These are phyloP conservation scores for Megaceryle maxima DNA, from an alignment of 2,113 vertebrate species.

Conservation along the genomic window DNA sequence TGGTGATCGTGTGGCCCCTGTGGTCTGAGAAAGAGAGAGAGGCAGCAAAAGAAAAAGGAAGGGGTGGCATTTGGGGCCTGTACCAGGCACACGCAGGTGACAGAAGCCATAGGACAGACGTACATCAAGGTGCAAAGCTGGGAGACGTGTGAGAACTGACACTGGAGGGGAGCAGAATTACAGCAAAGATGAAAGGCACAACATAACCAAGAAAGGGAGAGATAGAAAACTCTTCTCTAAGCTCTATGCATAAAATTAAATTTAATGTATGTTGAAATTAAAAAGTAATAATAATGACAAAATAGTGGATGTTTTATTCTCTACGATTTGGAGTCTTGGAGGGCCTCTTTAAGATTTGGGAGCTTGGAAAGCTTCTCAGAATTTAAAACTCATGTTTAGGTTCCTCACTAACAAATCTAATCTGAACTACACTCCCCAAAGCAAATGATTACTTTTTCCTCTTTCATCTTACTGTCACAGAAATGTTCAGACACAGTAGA, in stretches of 20 bases:
- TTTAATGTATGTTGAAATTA: neutral
- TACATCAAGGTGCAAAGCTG: neutral
- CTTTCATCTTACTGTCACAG: neutral
- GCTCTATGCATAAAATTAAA: neutral
- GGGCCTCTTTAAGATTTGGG: neutral
- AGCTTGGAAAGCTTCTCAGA: neutral
- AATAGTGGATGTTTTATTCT: neutral
- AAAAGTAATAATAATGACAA: neutral
- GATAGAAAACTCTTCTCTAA: neutral
- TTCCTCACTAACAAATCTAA: neutral
- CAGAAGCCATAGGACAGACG: conserved; percentile 6
- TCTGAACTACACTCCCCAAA: neutral
- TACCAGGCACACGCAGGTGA: conserved; percentile 23
- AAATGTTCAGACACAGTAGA: neutral
- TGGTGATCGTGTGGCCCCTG: conserved; percentile 73
- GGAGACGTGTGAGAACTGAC: conserved; percentile 23
- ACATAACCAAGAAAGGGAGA: neutral
- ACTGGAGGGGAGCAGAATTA: conserved; percentile 20
- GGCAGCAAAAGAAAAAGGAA: conserved; percentile 21
- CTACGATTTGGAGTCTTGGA: neutral
- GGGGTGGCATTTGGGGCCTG: neutral
- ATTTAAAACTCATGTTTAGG: neutral
- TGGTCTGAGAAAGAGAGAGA: conserved; percentile 74
- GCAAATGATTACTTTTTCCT: neutral
- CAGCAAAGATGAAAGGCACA: conserved; percentile 25